Base-by-base conservation (phyloP, 2,113 vertebrate species). In the Lethenteron camtschaticum region DNA sequence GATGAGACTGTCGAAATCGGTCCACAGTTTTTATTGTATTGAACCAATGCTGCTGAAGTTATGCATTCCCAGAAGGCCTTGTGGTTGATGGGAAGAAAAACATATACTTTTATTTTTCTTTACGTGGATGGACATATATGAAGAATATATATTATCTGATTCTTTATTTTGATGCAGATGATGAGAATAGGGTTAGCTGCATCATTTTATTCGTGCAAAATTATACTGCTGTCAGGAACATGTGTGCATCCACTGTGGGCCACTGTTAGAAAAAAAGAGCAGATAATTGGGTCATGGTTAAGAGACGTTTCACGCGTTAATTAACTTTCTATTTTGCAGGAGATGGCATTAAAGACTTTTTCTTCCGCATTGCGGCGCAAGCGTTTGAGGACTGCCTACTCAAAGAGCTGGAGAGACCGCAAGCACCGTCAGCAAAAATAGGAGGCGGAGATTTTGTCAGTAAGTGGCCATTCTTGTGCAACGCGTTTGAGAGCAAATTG, bases 321-420 rank as follows among this genome's bases (percentile, higher is more conserved):
- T 71, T 5, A 0, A 0, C 56, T 10, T 20, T 8, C 14, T 66
- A 7, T 18, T 4, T 12, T 66, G 2, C 75, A 95, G 92, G 90
- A 16, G 89, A 91, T 70, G 86, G 89, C 0, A 88, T 96, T 68
- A 79, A 78, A 41, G 88, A 95, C 73, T 95, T 97, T 76, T 97
- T 97, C 79, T 96, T 97, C 76, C 85, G 92, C 0, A 83, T 96
- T 74, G 90, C 92, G 0, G 86, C 90, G 0, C 73, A 94, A 78
- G 88, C 88, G 2, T 97, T 97, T 1, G 92, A 97, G 78, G 79
- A 76, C 71, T 92, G 84, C 1, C 88, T 97, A 13, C 74, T 91
- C 68, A 85, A 89, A 0, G 92, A 97, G 79, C 75, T 96, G 79
- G 92, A 97, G 80, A 90, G 86, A 74, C 85, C 86, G 1, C 41